Evolutionary conservation across 2,797 vertebrate genomes (phyloP), one percentile per base, ranked within the genome.

Genomic region (Dendrocincla fuliginosa): DNA sequence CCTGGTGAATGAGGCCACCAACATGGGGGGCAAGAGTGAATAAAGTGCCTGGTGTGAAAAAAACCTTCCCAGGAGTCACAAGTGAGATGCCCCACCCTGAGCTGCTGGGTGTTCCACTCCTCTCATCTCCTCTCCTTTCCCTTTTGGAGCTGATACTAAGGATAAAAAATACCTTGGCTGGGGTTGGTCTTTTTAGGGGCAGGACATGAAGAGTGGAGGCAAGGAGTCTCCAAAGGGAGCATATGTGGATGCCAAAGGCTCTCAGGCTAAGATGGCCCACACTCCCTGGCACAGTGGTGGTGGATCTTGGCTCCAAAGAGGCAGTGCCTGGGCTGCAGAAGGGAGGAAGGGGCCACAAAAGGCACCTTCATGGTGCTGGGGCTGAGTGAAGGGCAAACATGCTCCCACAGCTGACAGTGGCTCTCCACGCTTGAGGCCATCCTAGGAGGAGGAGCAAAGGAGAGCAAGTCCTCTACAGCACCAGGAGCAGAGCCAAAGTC

Each of bases 1-100:
- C 20, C 61, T 41, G 24, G 53, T 64, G 32, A 84, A 18, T 2
- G 8, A 80, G 39, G 73, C 42, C 61, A 53, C 33, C 22, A 25
- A 3, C 9, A 7, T 0, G 3, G 28, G 52, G 7, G 3, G 23
- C 3, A 6, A 69, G 41, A 68, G 53, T 2, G 25, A 70, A 68
- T 33, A 23, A 75, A 73, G 25, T 15, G 24, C 30, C 41, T 69
- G 27, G n/a, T 10, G 10, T 49, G 49, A 64, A 61, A 37, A 86
- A 89, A 64, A 25, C 39, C 49, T 52, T 80, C 49, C 73, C 77
- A 47, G 71, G 84, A 55, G 15, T n/a, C 44, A 46, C 1, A 10
- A 18, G 49, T 23, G 41, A 84, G 55, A 61, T 10, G 6, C 15
- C 8, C n/a, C 35, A 56, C 13, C 32, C 13, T 0, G 0, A 81